Evolutionary conservation across 2,113 vertebrate species (phyloP).

Genomic region (Microcebus lehilahytsara): DNA sequence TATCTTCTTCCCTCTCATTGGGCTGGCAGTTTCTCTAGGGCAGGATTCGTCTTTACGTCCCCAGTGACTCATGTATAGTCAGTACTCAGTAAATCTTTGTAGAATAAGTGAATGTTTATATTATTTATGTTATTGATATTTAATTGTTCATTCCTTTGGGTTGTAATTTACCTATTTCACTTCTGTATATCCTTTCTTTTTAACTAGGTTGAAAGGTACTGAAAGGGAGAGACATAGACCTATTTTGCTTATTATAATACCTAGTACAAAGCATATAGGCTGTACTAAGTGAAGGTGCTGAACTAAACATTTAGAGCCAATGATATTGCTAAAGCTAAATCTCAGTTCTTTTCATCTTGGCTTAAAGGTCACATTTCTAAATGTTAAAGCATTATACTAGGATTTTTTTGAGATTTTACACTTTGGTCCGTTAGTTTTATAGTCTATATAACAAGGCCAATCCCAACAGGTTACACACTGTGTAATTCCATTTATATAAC

Average conservation of each 20-base stretch:
- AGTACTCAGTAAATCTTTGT: neutral
- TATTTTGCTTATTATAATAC: neutral
- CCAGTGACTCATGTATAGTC: neutral
- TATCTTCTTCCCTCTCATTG: neutral
- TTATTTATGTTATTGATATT: neutral
- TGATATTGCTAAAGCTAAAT: neutral
- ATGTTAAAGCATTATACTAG: neutral
- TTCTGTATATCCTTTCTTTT: neutral
- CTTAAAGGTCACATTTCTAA: neutral
- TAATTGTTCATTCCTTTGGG: neutral
- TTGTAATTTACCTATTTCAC: slow-evolving; percentile 1
- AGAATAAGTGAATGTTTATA: neutral
- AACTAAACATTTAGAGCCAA: neutral
- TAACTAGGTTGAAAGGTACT: neutral
- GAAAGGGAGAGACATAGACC: neutral
- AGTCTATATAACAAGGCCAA: neutral
- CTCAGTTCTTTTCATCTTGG: slow-evolving; percentile 20
- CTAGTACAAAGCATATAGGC: neutral
- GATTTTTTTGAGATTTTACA: neutral
- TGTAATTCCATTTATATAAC: too few species aligned
- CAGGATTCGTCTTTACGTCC: neutral
- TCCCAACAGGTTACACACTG: too few species aligned
- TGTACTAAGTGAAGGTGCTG: neutral
- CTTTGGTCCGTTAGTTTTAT: neutral
- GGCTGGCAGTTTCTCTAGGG: neutral